A percentile compares a stretch with the other conserved stretches of the same genome.
phyloP scores from a whole-genome alignment of 1,140 invertebrate species.

The Drosophila teissieri region DNA sequence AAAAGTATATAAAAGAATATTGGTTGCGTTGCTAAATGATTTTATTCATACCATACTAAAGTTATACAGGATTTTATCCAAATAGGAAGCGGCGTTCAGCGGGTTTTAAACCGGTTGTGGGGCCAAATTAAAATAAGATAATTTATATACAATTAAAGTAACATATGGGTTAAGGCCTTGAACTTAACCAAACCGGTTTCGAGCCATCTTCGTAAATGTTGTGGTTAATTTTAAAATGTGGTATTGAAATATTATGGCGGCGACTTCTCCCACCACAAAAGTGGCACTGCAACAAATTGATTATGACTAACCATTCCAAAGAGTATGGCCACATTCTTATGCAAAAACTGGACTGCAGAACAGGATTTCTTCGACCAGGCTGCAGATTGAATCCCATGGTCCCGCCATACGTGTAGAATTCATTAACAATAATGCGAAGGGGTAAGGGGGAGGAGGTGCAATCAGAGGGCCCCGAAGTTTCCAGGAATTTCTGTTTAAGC shows the following conservation, averaged over 20 bases:
- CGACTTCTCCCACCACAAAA: background rate
- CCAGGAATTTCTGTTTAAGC: conserved; percentile 66
- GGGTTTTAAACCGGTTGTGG: conserved; percentile 6
- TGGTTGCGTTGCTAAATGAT: background rate
- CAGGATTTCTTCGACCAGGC: conserved; percentile 39
- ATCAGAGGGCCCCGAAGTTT: conserved; percentile 40
- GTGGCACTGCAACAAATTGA: conserved; percentile 19
- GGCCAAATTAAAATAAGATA: conserved; percentile 13
- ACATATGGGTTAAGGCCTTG: conserved; percentile 30
- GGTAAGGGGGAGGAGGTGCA: conserved; percentile 3
- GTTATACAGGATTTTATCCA: conserved; percentile 11
- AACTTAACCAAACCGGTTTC: conserved; percentile 21
- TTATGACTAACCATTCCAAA: conserved; percentile 26
- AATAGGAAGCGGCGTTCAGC: conserved; percentile 26
- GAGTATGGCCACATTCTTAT: conserved; percentile 50
- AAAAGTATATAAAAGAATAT: background rate
- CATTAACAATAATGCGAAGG: conserved; percentile 73
- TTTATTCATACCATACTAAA: background rate
- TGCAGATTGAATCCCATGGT: conserved; percentile 35
- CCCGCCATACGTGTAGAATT: conserved; percentile 68
- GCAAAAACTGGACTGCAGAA: conserved; percentile 69
- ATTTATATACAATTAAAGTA: conserved; percentile 30
- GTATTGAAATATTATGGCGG: background rate
- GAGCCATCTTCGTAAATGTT: conserved; percentile 10
- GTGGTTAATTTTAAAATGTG: background rate